Base-by-base conservation (phyloP, 2,888 invertebrate species). In the Catocala sponsa region DNA sequence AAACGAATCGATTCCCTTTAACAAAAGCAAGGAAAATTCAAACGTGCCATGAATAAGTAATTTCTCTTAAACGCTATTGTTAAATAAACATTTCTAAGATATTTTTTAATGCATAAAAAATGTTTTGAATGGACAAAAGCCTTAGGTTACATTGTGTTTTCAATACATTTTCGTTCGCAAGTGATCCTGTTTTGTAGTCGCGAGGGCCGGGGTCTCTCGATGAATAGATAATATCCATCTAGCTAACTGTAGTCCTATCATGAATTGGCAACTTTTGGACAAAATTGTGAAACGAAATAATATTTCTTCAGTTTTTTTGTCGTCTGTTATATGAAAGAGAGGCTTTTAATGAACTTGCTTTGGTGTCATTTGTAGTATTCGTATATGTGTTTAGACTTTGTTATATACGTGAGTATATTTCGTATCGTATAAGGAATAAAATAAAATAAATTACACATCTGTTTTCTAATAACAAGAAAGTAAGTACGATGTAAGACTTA, bases 211-310 rank as follows among this genome's bases (percentile, higher is more conserved):
- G 88, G 84, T 83, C 85, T 81, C 80, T 71, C 90, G 88, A 89
- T 92, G 92, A 91, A 92, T 91, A 90, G 92, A 90, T 91, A 91
- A 91, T 89, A 90, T 89, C 87, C 87, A 90, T 87, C 89, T 85
- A 84, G 86, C 87, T 86, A 88, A 88, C 89, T 86, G 84, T 82
- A 85, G 83, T 84, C 87, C 83, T 86, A 86, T 87, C 89, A 87
- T 91, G 92, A 92, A 88, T 90, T 83, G 88, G 87, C 88, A 87
- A 87, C 86, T 88, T 89, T 85, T 81, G 73, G 74, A 80, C 75
- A 81, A 81, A 81, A 81, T 76, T 70, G 59, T 65, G 57, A 70
- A 67, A 72, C 72, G 74, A 76, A 76, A 81, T 80, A 80, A 81
- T 80, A 81, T 78, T 79, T 78, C 72, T 80, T 72, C 70, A 65